Conservation (phyloP, 1,140 invertebrate species). For the Leptoteleia sp. region DNA sequence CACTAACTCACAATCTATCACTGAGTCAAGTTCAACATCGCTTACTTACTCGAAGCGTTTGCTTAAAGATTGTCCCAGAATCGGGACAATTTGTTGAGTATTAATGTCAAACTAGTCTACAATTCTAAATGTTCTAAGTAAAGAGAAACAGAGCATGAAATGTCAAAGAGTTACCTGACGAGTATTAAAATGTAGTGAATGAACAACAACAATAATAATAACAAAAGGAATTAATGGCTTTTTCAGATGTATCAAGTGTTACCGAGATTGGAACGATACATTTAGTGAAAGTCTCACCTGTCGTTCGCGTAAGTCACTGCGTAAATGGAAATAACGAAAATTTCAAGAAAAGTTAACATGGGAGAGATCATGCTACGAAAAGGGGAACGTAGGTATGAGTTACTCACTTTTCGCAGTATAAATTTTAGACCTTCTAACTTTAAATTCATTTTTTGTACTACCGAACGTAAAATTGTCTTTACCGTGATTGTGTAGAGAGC, state of each 20-base stretch:
- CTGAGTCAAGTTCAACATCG: neutral
- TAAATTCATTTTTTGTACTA: too few relatives aligned
- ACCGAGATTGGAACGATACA: conserved; percentile 27
- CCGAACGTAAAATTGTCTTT: too few relatives aligned
- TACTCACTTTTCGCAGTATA: conserved; percentile 41
- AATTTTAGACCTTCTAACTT: conserved; percentile 17
- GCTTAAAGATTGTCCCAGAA: conserved; percentile 6
- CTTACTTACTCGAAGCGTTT: conserved; percentile 30
- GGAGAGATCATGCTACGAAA: conserved; percentile 38
- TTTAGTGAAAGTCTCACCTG: conserved; percentile 66
- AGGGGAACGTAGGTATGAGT: conserved; percentile 14
- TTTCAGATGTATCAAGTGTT: conserved; percentile 6
- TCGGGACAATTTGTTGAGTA: neutral
- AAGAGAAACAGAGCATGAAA: conserved; percentile 19
- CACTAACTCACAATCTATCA: conserved; percentile 4
- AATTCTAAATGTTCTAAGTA: conserved; percentile 40
- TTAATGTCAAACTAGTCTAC: conserved; percentile 23
- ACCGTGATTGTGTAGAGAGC: too few relatives aligned
- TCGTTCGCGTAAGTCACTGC: conserved; percentile 52
- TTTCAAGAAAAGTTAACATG: conserved; percentile 36
- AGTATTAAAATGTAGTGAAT: conserved; percentile 12
- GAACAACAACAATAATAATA: conserved; percentile 8
- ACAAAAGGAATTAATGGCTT: neutral
- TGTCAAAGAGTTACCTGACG: conserved; percentile 34
- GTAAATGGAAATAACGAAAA: conserved; percentile 56